Evolutionary conservation across 2,888 invertebrate genomes (phyloP).

Genomic region (Branchinecta sandiegonensis): DNA sequence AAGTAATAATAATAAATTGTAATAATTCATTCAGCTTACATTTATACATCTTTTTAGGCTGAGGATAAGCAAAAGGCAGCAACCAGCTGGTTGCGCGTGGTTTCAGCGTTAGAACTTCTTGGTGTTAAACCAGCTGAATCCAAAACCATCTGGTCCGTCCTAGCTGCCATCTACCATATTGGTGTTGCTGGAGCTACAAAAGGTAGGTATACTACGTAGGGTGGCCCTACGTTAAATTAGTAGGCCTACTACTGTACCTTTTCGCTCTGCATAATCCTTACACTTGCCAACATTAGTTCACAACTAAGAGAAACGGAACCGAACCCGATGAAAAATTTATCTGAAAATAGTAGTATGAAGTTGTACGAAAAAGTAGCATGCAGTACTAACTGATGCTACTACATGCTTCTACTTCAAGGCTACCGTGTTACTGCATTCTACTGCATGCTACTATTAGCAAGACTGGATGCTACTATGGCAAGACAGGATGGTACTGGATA

Average conservation of each 20-base stretch:
- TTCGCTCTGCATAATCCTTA: no score
- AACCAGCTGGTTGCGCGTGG: constrained; percentile 62
- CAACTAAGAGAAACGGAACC: no score
- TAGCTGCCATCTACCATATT: constrained; percentile 87
- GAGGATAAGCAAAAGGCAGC: constrained; percentile 66
- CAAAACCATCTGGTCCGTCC: constrained; percentile 65
- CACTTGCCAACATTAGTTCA: no score
- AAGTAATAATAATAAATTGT: constrained; percentile 18
- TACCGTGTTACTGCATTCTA: no score
- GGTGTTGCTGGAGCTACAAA: constrained; percentile 70
- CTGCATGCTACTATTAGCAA: no score
- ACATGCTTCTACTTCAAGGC: no score
- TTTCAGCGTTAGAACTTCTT: constrained; percentile 57
- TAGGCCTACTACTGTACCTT: neutral
- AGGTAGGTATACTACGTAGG: constrained; percentile 37
- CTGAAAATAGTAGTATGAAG: no score
- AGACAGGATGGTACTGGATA: no score
- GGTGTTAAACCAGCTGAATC: constrained; percentile 62
- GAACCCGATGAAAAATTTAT: no score
- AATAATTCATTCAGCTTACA: constrained; percentile 22
- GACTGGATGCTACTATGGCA: no score
- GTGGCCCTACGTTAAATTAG: neutral
- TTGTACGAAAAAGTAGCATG: no score
- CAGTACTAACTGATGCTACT: no score
- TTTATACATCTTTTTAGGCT: constrained; percentile 34